Evolutionary conservation across 2,113 vertebrate genomes (phyloP).

Genomic region (Scomber colias): DNA sequence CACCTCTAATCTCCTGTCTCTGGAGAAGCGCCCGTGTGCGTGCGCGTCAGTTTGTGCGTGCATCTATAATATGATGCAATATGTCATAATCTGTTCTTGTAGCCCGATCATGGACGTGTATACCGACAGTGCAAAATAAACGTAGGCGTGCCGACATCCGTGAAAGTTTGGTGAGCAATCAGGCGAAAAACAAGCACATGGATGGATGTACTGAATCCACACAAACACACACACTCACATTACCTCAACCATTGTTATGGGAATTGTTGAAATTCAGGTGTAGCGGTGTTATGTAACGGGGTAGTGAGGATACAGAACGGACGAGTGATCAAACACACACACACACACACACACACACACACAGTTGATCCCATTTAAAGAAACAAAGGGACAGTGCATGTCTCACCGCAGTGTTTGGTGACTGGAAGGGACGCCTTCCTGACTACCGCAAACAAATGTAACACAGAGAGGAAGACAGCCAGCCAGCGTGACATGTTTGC

Average conservation of each 20-base stretch:
- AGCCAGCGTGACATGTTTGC: neutral
- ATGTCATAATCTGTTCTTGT: conserved; percentile 2
- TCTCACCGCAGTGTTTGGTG: conserved; percentile 11
- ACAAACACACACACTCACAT: neutral
- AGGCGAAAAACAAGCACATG: neutral
- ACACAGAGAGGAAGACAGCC: neutral
- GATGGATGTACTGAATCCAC: neutral
- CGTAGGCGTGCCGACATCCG: neutral
- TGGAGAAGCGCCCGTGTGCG: conserved; percentile 16
- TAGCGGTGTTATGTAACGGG: conserved; percentile 61
- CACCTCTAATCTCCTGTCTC: conserved; percentile 33
- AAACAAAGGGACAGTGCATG: conserved; percentile 45
- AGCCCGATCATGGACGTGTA: neutral
- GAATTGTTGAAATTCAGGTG: conserved; percentile 53
- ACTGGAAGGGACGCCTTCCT: conserved; percentile 17
- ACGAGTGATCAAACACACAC: conserved; percentile 54
- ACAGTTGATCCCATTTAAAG: conserved; percentile 41
- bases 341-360: conserved; percentile 16
- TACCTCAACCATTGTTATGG: conserved; percentile 26
- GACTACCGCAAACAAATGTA: conserved; percentile 37
- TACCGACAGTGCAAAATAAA: neutral
- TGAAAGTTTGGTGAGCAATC: conserved; percentile 14
- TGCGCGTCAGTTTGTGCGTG: conserved; percentile 1
- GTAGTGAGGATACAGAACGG: conserved; percentile 49
- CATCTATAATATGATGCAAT: neutral